Evolutionary conservation across 2,888 invertebrate genomes (phyloP), one percentile per base, ranked within the genome.

Genomic region (Mythimna loreyi): DNA sequence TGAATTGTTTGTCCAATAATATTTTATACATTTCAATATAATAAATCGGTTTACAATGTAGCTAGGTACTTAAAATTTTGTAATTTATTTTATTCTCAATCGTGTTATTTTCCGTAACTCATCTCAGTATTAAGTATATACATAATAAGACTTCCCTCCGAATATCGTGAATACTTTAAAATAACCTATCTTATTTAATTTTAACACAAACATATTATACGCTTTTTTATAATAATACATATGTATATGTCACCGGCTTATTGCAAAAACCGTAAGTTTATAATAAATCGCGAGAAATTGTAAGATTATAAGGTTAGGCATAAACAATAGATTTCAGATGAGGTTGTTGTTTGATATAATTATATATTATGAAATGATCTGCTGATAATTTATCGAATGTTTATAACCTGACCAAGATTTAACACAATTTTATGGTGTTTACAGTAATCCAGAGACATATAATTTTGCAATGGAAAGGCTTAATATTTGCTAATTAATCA

Each of bases 61-160:
- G 13, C 13, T 21, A 21, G 13, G 21, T 67, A 67, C 67, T 74
- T 74, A 50, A 49, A 7, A 40, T 64, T 8, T 55, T 52, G n/a
- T 45, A 45, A 49, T 43, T 11, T 30, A 30, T 40, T 45, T 25
- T 58, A 56, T 74, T 55, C 28, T 1, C 30, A 53, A n/a, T n/a
- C 25, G 16, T 59, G 6, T 50, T 72, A 4, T 64, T 60, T 64
- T 72, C 16, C 43, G 33, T 55, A 49, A 52, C 43, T 49, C 28
- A 30, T 61, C 25, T 50, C 43, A 76, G 80, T 80, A 76, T 80
- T 76, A 76, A 45, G 57, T 56, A 64, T 57, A 53, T 36, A 33
- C 8, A 33, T 52, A 47, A 28, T 53, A 79, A 53, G 47, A 53
- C 21, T 80, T 64, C 76, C 80, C 76, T 80, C 80, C 76, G 76